A percentile compares a stretch with the other conserved stretches of the same genome.
These are phyloP conservation scores for Hirudo medicinalis DNA, from an alignment of 1,140 invertebrate genomes.

Conservation along the genomic window DNA sequence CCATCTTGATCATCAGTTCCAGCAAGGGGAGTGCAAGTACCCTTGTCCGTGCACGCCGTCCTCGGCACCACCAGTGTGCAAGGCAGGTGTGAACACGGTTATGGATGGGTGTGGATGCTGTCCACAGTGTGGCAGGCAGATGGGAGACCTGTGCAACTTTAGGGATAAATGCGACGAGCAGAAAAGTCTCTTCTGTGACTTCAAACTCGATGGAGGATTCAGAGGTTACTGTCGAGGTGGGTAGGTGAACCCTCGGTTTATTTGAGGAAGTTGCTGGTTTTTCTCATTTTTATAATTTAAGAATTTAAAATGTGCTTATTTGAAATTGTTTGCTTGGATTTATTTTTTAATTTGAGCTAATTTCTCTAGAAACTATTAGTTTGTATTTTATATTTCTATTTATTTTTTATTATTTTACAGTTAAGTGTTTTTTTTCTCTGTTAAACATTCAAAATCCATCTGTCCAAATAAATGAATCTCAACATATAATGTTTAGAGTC, in stretches of 20 bases:
- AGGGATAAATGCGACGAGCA: conserved; percentile 38
- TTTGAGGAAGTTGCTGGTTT: too few relatives aligned
- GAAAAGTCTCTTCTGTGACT: conserved; percentile 37
- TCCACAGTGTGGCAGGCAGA: conserved; percentile 38
- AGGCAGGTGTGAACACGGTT: conserved; percentile 33
- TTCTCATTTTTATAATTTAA: too few relatives aligned
- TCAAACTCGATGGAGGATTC: conserved; percentile 25
- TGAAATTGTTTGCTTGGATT: too few relatives aligned
- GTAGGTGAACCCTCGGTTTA: neutral
- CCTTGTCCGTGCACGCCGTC: conserved; percentile 17
- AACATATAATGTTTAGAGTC: too few relatives aligned
- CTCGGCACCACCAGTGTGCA: conserved; percentile 9
- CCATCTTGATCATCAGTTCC: neutral
- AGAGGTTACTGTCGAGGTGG: conserved; percentile 38
- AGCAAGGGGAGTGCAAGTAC: neutral
- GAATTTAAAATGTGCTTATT: too few relatives aligned
- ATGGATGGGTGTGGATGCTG: conserved; percentile 43
- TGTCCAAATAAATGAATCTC: too few relatives aligned
- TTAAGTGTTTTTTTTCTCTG: too few relatives aligned
- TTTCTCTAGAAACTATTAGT: neutral
- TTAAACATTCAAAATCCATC: too few relatives aligned
- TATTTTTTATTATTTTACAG: neutral
- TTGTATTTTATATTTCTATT: neutral
- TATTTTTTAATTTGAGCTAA: neutral
- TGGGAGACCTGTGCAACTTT: conserved; percentile 38